Conservation (phyloP, 2,888 invertebrate genomes). For the Xylota sylvarum region DNA sequence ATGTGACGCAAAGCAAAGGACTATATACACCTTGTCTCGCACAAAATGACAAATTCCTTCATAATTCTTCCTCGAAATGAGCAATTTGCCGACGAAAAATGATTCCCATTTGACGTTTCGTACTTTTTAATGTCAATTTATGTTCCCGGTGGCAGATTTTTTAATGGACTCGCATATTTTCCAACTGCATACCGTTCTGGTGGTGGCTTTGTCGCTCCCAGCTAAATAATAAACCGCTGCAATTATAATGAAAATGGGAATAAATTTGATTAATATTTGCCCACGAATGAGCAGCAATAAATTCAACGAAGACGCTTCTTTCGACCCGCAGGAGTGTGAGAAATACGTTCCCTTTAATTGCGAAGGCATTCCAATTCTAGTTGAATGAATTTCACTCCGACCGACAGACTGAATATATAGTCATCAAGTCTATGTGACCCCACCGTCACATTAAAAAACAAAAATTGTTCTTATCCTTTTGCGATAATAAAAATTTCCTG, state of each 20-base stretch:
- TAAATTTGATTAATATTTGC: conserved; percentile 75
- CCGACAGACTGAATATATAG: conserved; percentile 46
- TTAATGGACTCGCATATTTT: conserved; percentile 70
- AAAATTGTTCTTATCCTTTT: conserved; percentile 71
- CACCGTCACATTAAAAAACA: conserved; percentile 42
- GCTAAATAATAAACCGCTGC: conserved; percentile 72
- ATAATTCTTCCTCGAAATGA: conserved; percentile 75
- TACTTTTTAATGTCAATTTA: conserved; percentile 77
- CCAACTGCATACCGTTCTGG: conserved; percentile 50
- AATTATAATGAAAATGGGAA: conserved; percentile 70
- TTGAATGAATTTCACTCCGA: conserved; percentile 42
- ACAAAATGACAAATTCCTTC: conserved; percentile 75
- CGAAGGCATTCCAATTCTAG: conserved; percentile 42
- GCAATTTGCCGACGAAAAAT: conserved; percentile 76
- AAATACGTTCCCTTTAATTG: conserved; percentile 51
- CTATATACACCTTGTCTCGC: conserved; percentile 10
- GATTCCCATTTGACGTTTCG: conserved; percentile 77
- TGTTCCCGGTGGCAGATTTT: conserved; percentile 76
- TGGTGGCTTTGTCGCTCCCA: not conserved
- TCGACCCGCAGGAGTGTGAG: not conserved
- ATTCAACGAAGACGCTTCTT: conserved; percentile 51
- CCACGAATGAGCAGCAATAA: conserved; percentile 67
- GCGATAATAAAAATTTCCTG: conserved; percentile 76
- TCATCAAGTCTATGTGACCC: conserved; percentile 44
- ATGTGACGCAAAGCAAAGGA: conserved; percentile 1